phyloP scores from a whole-genome alignment of 1,140 invertebrate species.

The Archivesica marissinica region DNA sequence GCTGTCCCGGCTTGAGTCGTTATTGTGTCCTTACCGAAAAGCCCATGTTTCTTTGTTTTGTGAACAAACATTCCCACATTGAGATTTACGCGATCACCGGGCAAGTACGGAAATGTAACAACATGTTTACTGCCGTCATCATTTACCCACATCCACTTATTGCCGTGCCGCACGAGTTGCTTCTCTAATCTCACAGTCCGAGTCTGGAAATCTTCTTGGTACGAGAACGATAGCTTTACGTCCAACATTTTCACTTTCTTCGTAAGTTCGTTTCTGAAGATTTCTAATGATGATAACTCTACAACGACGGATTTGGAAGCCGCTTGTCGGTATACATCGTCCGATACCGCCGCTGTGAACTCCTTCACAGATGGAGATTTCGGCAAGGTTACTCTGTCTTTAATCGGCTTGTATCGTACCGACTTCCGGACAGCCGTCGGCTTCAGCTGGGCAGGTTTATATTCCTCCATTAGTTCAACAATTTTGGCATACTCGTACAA shows the following conservation, averaged over 20 bases:
- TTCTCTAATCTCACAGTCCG: conserved; percentile 68
- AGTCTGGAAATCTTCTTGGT: conserved; percentile 68
- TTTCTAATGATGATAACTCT: conserved; percentile 68
- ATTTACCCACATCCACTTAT: conserved; percentile 69
- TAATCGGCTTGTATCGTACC: conserved; percentile 56
- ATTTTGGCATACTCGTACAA: conserved; percentile 53
- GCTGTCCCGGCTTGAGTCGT: conserved; percentile 69
- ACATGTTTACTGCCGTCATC: conserved; percentile 60
- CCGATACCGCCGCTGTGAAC: conserved; percentile 11
- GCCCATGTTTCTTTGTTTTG: conserved; percentile 69
- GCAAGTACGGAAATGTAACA: conserved; percentile 67
- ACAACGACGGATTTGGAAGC: conserved; percentile 63
- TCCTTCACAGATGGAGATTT: conserved; percentile 54
- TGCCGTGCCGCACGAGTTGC: conserved; percentile 68
- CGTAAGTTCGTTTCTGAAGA: conserved; percentile 67
- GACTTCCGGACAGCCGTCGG: conserved; percentile 11
- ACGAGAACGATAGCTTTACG: conserved; percentile 71
- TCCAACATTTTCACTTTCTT: conserved; percentile 71
- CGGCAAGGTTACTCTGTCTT: conserved; percentile 36
- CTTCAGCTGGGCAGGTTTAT: conserved; percentile 45
- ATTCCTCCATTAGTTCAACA: conserved; percentile 59
- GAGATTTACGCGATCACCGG: conserved; percentile 70
- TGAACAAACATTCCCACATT: conserved; percentile 70
- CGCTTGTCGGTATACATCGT: conserved; percentile 63
- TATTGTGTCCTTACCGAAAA: conserved; percentile 70